Evolutionary conservation across 1,140 invertebrate species (phyloP), one percentile per base, ranked within the genome.

Genomic region (Trichonephila inaurata): DNA sequence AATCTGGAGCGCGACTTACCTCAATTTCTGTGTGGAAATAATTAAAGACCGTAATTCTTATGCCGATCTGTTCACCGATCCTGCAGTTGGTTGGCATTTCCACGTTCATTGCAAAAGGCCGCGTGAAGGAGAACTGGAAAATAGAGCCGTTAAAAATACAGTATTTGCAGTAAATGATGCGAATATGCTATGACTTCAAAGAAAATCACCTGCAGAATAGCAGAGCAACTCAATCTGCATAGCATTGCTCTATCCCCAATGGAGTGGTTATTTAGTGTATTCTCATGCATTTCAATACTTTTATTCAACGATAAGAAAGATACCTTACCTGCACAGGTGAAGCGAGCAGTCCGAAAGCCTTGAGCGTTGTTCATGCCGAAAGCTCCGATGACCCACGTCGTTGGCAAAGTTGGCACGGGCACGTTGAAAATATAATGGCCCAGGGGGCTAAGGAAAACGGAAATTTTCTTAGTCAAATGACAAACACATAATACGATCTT

Each of bases 21-120:
- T 95, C 95, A 94, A 98, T 97, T 89, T 97, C 97, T 69, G 97
- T 97, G 40, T 96, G 97, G 97, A 98, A 97, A 95, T 99, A 99
- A 96, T 99, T 99, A 95, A 99, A 99, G 0, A 99, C 97, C 0
- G 98, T 98, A 0, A 99, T 98, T 28, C 99, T 96, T 1, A 99
- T 96, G 7, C 98, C 99, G 61, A 99, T 97, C 96, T 99, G 99
- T 96, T 99, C 99, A 28, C 99, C 99, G 95, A 98, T 97, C 33
- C 97, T 97, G 95, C 98, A 98, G 21, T 96, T 96, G 0, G 96
- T 96, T 0, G 99, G 98, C 96, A 99, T 98, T 96, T 99, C 99
- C 18, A 99, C 98, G 95, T 98, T 98, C 82, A 99, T 99, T 95
- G 98, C 99, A 96, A 99, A 99, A 44, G 98, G 98, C 28, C 98